Conservation (phyloP, 2,113 vertebrate species). For the Carollia perspicillata region DNA sequence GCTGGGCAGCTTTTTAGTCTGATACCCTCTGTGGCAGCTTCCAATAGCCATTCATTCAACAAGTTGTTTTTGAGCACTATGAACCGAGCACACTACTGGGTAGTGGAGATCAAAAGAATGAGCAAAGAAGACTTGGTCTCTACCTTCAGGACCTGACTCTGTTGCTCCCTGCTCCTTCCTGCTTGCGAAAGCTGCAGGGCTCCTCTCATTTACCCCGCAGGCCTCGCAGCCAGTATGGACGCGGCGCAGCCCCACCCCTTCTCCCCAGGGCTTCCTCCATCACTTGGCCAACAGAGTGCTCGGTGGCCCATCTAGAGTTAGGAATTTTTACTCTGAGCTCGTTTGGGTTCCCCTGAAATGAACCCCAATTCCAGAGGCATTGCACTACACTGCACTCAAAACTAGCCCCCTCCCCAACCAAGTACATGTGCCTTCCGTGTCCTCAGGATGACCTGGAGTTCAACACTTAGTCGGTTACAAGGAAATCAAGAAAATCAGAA, state of each 20-base stretch:
- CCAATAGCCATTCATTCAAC: not conserved
- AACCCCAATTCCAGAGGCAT: not conserved
- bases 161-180: not conserved
- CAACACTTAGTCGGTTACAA: not conserved
- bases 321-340: not conserved
- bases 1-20: too few relatives aligned
- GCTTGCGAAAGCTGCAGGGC: not conserved
- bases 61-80: not conserved
- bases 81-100: not conserved
- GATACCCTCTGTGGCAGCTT: not conserved
- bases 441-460: not conserved
- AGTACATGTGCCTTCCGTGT: not conserved
- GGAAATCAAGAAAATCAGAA: not conserved
- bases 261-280: not conserved
- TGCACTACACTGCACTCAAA: not conserved
- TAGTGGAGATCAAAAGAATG: not conserved
- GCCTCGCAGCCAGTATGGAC: not conserved
- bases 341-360: not conserved
- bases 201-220: not conserved
- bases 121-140: not conserved
- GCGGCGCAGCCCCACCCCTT: not conserved
- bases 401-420: not conserved
- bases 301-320: not conserved
- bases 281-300: not conserved
- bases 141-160: not conserved